Conservation (phyloP, 2,113 vertebrate species). For the Loxodonta africana region DNA sequence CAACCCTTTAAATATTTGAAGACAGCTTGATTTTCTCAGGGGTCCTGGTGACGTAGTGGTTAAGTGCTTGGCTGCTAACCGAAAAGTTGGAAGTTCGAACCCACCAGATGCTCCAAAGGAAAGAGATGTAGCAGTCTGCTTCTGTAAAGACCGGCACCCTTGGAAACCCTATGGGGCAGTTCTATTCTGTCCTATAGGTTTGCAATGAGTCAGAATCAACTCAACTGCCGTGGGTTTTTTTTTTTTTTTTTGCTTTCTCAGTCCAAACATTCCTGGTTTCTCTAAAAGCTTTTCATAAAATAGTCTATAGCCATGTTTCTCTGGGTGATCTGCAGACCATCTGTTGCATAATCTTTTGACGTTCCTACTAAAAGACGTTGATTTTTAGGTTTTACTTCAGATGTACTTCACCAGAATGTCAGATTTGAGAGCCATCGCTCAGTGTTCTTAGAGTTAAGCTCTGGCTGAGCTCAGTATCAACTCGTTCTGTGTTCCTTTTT, state of each 20-base stretch:
- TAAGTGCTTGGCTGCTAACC: too few relatives aligned
- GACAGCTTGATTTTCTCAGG: not conserved
- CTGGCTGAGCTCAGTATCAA: not conserved
- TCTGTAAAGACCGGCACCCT: too few relatives aligned
- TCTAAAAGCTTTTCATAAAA: conserved; percentile 63
- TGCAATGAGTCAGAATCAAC: too few relatives aligned
- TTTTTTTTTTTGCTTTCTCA: not conserved
- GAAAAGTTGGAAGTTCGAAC: too few relatives aligned
- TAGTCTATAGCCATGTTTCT: not conserved
- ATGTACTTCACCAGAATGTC: conserved; percentile 35
- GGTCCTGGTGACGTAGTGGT: too few relatives aligned
- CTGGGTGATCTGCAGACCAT: conserved; percentile 65
- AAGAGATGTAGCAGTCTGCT: too few relatives aligned
- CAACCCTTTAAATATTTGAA: conserved; percentile 72
- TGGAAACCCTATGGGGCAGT: too few relatives aligned
- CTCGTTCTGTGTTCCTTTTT: not conserved
- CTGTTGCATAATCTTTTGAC: conserved; percentile 67
- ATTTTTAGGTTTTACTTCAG: conserved; percentile 44
- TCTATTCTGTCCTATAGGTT: too few relatives aligned
- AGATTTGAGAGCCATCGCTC: not conserved
- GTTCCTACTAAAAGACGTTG: conserved; percentile 35
- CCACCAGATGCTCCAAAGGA: too few relatives aligned
- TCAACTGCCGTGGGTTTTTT: too few relatives aligned
- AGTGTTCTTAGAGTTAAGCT: not conserved
- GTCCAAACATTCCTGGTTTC: conserved; percentile 54